phyloP scores from a whole-genome alignment of 2,113 vertebrate species.

The Tor tambroides region DNA sequence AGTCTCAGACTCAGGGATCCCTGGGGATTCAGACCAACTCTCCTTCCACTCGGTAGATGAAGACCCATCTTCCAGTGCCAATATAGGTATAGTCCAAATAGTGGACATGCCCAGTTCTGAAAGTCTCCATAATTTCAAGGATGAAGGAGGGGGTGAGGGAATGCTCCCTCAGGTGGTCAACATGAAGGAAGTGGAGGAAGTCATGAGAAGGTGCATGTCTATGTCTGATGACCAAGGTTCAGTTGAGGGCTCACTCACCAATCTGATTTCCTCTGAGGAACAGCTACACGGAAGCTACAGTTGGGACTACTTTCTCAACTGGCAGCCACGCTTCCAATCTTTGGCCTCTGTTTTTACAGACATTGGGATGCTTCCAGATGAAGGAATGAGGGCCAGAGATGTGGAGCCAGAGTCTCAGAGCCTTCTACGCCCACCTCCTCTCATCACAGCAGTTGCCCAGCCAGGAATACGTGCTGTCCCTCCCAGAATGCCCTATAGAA shows the following conservation, averaged over 20 bases:
- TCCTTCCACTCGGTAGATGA: conserved; percentile 79
- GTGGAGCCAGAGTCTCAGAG: conserved; percentile 74
- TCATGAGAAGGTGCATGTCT: conserved; percentile 69
- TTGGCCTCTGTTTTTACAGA: conserved; percentile 88
- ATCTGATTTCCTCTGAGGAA: conserved; percentile 68
- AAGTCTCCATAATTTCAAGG: conserved; percentile 71
- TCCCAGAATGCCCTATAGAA: conserved; percentile 73
- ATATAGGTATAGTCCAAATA: conserved; percentile 58
- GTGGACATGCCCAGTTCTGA: conserved; percentile 70
- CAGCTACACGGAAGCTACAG: conserved; percentile 66
- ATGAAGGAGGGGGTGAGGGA: conserved; percentile 71
- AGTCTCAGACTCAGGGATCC: conserved; percentile 78
- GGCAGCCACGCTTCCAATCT: conserved; percentile 85
- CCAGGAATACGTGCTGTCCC: conserved; percentile 85
- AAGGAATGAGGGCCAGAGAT: conserved; percentile 68
- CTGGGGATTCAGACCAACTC: conserved; percentile 78
- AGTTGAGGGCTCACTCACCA: conserved; percentile 65
- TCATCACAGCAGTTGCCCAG: conserved; percentile 88
- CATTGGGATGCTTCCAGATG: conserved; percentile 86
- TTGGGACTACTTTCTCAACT: conserved; percentile 83
- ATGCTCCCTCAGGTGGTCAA: conserved; percentile 66
- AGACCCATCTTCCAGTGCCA: conserved; percentile 53
- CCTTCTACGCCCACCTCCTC: conserved; percentile 83
- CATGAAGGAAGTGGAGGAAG: conserved; percentile 67
- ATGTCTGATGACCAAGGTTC: conserved; percentile 65